These are phyloP conservation scores for Delichon dasypus DNA, from an alignment of 2,797 vertebrate genomes.

Conservation along the genomic window DNA sequence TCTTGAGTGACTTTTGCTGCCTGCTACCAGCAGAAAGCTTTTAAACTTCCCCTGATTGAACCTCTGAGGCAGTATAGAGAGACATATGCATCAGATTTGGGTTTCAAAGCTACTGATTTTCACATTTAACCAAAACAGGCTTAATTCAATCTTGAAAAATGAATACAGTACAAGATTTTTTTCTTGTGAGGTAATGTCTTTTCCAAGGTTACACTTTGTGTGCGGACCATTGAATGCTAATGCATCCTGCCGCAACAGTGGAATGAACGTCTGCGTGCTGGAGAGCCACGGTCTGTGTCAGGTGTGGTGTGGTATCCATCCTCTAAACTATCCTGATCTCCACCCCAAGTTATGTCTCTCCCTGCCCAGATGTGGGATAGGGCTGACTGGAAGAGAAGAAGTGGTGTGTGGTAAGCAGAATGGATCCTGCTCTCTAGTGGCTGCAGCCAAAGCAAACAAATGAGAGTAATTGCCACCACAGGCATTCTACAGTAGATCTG, in stretches of 20 bases:
- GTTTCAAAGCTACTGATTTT: constrained; percentile 59
- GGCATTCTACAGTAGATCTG: constrained; percentile 17
- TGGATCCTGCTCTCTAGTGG: background rate
- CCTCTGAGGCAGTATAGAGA: constrained; percentile 36
- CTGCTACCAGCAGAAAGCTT: constrained; percentile 48
- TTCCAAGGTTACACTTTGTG: constrained; percentile 23
- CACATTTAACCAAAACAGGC: constrained; percentile 50
- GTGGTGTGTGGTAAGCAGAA: background rate
- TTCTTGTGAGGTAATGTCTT: constrained; percentile 67
- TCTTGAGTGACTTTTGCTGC: constrained; percentile 41
- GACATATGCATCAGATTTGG: constrained; percentile 30
- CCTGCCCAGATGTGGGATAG: background rate
- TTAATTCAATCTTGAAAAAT: constrained; percentile 64
- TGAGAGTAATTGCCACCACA: background rate
- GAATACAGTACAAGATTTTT: constrained; percentile 49
- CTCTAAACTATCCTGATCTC: background rate
- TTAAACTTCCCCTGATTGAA: constrained; percentile 33
- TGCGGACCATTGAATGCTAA: background rate
- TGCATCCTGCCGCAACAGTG: background rate
- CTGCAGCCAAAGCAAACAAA: constrained; percentile 46
- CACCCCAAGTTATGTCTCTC: background rate
- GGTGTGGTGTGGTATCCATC: background rate
- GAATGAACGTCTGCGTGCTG: background rate
- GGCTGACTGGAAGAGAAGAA: background rate
- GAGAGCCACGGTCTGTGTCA: background rate